These are phyloP conservation scores for Penelope pileata DNA, from an alignment of 2,113 vertebrate genomes.

Conservation along the genomic window DNA sequence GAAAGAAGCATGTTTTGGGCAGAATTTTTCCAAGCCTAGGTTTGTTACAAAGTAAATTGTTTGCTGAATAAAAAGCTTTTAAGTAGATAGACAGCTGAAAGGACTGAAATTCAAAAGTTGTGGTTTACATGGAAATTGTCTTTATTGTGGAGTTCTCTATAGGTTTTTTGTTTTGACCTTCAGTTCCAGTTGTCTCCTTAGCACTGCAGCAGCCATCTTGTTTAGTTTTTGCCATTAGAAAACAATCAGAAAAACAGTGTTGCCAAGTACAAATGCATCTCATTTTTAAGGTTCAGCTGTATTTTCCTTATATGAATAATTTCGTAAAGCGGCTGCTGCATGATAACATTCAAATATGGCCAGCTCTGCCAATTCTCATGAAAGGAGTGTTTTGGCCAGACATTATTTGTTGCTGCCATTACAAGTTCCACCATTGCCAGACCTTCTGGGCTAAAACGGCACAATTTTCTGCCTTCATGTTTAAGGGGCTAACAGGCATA, in stretches of 20 bases:
- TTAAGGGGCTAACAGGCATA: background rate
- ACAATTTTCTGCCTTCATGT: conserved; percentile 17
- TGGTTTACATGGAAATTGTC: conserved; percentile 64
- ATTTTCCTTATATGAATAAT: background rate
- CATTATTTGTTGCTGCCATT: background rate
- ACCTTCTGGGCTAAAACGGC: background rate
- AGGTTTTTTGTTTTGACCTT: conserved; percentile 62
- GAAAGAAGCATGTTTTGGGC: conserved; percentile 46
- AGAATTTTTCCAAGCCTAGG: conserved; percentile 52
- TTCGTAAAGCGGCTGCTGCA: background rate
- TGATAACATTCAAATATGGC: conserved; percentile 28
- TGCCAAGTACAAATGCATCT: conserved; percentile 56
- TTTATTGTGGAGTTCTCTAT: conserved; percentile 52
- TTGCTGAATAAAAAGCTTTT: conserved; percentile 60
- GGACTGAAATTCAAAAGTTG: conserved; percentile 58
- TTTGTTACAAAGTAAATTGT: conserved; percentile 65
- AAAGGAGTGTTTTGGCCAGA: background rate
- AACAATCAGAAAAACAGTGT: conserved; percentile 35
- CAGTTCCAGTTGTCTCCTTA: conserved; percentile 53
- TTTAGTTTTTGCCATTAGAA: conserved; percentile 48
- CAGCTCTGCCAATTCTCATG: background rate
- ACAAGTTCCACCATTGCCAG: background rate
- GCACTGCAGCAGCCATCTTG: conserved; percentile 39
- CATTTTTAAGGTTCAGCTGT: conserved; percentile 42
- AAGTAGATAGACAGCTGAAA: conserved; percentile 64